These are phyloP conservation scores for Coptotermes formosanus DNA, from an alignment of 1,140 invertebrate genomes.

Conservation along the genomic window DNA sequence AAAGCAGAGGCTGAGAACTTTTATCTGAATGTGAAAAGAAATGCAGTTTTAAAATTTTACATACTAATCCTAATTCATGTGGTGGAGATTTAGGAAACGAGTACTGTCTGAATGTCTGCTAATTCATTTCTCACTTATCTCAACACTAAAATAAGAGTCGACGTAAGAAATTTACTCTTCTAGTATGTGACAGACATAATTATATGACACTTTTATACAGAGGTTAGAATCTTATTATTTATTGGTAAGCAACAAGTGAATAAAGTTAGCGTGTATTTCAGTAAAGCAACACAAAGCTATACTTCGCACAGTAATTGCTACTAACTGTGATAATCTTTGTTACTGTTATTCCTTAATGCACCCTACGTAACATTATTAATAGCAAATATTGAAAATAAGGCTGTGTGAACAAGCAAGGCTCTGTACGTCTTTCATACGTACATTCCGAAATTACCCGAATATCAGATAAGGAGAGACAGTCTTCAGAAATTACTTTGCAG, in stretches of 20 bases:
- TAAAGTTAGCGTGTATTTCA: not conserved
- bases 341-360: not conserved
- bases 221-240: not conserved
- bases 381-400: not conserved
- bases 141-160: too few species aligned
- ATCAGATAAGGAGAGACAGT: not conserved
- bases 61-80: too few species aligned
- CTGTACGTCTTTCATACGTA: not conserved
- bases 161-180: not conserved
- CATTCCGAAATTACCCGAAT: not conserved
- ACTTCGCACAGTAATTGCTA: not conserved
- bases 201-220: not conserved
- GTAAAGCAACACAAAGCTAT: constrained; percentile 5
- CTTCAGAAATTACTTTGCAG: not conserved
- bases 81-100: too few species aligned
- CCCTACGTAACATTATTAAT: not conserved
- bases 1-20: too few species aligned
- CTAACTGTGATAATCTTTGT: not conserved
- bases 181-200: not conserved
- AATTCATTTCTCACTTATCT: not conserved
- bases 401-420: not conserved
- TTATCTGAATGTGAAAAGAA: too few species aligned
- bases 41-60: too few species aligned
- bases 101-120: not conserved
- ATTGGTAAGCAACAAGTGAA: not conserved